Conservation (phyloP, 2,113 vertebrate species). For the Mus pahari region DNA sequence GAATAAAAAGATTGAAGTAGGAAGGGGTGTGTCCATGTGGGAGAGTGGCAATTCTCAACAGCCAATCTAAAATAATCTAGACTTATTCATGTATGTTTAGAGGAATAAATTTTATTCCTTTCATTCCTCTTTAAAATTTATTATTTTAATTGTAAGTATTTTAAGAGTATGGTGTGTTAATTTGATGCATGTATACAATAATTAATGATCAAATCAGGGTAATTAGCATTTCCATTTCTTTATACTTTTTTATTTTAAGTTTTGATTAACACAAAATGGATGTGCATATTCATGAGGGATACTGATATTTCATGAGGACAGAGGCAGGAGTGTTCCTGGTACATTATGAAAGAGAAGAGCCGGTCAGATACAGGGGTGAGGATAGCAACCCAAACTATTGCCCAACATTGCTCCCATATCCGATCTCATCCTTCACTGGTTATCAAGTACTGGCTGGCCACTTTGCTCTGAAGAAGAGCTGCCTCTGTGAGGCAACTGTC, state of each 20-base stretch:
- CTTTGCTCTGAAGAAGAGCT: background rate
- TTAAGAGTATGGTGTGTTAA: background rate
- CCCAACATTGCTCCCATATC: background rate
- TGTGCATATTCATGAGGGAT: background rate
- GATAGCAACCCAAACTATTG: background rate
- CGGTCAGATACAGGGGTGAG: fast-evolving
- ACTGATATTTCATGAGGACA: background rate
- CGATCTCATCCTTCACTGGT: background rate
- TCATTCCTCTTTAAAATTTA: background rate
- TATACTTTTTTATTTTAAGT: background rate
- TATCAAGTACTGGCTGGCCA: background rate
- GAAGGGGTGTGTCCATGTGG: background rate
- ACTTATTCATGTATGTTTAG: background rate
- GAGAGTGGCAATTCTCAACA: background rate
- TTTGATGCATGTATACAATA: background rate
- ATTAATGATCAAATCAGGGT: background rate
- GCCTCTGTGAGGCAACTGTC: background rate
- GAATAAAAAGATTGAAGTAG: background rate
- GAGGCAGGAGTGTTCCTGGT: background rate
- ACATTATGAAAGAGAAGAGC: background rate
- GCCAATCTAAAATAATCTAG: background rate
- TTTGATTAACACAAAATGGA: background rate
- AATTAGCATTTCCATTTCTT: background rate
- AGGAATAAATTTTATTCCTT: background rate
- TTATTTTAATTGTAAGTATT: background rate